Evolutionary conservation across 2,888 invertebrate genomes (phyloP), one percentile per base, ranked within the genome.

Genomic region (Busseola fusca): DNA sequence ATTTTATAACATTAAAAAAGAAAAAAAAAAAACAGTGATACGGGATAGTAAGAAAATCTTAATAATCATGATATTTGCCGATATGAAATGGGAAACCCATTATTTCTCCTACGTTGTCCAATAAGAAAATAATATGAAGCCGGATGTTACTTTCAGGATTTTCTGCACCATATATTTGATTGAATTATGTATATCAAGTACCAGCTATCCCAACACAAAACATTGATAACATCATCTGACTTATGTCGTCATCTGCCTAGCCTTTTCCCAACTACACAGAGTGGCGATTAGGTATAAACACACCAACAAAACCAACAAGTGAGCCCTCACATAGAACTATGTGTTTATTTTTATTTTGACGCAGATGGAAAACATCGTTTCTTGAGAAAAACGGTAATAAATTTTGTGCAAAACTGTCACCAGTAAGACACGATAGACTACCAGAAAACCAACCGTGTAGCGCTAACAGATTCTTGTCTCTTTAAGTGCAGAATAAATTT

Each of bases 81-180:
- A 68, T 50, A n/a, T 45, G 68, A 52, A 78, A 72, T 54, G n/a
- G 18, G 67, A 78, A 68, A 65, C 64, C 71, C 65, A 75, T 71
- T 60, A 64, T 69, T 40, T 59, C n/a, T 64, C 14, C 25, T 27
- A 37, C 18, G 18, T 48, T 34, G 21, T 59, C 50, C 56, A 72
- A 64, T 76, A 76, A 30, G 63, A 66, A 42, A 62, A 30, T 30
- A n/a, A 16, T 30, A 48, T 18, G 25, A 48, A 64, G 16, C 34
- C 16, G 27, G 12, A 27, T n/a, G 56, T 34, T 64, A 42, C 30
- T 62, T 40, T 30, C 69, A 40, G 52, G 45, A 68, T 34, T 62
- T 45, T 62, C n/a, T 25, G n/a, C 45, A 40, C 30, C 37, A 60
- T 42, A 14, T 30, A 52, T 42, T 65, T 62, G n/a, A 65, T 74